Percentiles rank a stretch among this genome's conserved stretches.
Conservation (phyloP, 2,797 vertebrate species). For the Numenius phaeopus region DNA sequence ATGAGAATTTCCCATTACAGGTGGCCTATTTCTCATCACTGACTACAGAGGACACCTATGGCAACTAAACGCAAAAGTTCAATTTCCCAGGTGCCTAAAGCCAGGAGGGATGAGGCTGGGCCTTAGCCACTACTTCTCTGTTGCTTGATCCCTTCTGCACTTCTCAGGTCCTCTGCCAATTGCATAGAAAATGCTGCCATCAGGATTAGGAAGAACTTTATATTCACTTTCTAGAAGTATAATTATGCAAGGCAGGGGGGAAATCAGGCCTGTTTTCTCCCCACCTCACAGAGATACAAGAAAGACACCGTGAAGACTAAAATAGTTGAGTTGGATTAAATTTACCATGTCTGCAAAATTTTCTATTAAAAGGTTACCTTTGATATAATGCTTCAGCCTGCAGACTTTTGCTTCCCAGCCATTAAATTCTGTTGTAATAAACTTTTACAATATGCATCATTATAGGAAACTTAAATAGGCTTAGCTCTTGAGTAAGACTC, state of each 20-base stretch:
- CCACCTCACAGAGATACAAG: background rate
- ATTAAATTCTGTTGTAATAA: slow-evolving; percentile 68
- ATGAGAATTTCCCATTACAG: background rate
- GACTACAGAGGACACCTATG: background rate
- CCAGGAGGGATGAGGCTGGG: background rate
- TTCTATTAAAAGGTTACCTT: slow-evolving; percentile 65
- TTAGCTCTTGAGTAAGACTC: slow-evolving; percentile 45
- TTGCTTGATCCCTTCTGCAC: background rate
- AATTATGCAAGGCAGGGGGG: background rate
- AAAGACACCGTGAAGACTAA: slow-evolving; percentile 44
- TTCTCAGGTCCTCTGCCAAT: background rate
- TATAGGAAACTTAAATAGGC: slow-evolving; percentile 66
- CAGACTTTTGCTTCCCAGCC: slow-evolving; percentile 41
- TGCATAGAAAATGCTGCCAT: background rate
- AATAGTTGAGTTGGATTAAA: slow-evolving; percentile 59
- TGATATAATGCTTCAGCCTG: slow-evolving; percentile 53
- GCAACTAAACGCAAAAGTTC: background rate
- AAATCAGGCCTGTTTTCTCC: slow-evolving; percentile 4
- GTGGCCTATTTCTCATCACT: background rate
- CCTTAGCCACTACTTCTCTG: background rate
- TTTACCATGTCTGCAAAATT: slow-evolving; percentile 52
- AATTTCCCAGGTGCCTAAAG: background rate
- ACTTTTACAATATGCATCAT: slow-evolving; percentile 66
- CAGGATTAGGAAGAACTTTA: background rate
- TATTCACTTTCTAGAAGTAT: background rate